These are phyloP conservation scores for Oenanthe melanoleuca DNA, from an alignment of 2,113 vertebrate species.

Conservation along the genomic window DNA sequence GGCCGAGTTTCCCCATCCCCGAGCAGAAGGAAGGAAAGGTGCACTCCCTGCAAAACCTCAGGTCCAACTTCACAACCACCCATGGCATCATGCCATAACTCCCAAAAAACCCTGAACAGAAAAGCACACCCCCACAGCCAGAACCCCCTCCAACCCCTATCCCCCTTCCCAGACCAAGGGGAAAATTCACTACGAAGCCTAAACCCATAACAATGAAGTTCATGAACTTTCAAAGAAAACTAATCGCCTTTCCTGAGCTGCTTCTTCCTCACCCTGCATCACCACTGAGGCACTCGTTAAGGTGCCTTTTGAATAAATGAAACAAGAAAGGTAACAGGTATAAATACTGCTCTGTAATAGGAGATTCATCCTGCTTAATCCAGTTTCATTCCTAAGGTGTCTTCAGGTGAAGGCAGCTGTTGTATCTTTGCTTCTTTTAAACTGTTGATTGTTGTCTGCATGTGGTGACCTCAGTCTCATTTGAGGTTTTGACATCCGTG, in stretches of 20 bases:
- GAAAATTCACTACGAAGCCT: not conserved
- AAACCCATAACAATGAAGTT: not conserved
- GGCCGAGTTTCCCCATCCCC: not conserved
- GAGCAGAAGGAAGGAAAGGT: not conserved
- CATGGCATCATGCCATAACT: not conserved
- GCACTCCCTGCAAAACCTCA: not conserved
- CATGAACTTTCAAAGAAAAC: not conserved
- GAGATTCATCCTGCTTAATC: not conserved
- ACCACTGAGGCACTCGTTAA: not conserved
- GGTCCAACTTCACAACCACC: not conserved
- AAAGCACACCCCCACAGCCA: not conserved
- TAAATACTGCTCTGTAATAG: not conserved
- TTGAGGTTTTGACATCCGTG: not conserved
- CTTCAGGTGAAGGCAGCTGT: not conserved
- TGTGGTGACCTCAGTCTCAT: not conserved
- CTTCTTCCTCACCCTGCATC: not conserved
- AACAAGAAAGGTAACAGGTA: not conserved
- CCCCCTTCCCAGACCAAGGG: not conserved
- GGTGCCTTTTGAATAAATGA: not conserved
- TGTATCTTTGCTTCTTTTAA: not conserved
- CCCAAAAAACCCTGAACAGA: rapidly evolving
- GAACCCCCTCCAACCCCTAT: not conserved
- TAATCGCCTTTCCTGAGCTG: not conserved
- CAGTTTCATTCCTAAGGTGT: not conserved
- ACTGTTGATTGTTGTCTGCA: not conserved